Evolutionary conservation across 92 coral and sea anemone genomes (phyloP).

Genomic region (Epizoanthus scotinus): DNA sequence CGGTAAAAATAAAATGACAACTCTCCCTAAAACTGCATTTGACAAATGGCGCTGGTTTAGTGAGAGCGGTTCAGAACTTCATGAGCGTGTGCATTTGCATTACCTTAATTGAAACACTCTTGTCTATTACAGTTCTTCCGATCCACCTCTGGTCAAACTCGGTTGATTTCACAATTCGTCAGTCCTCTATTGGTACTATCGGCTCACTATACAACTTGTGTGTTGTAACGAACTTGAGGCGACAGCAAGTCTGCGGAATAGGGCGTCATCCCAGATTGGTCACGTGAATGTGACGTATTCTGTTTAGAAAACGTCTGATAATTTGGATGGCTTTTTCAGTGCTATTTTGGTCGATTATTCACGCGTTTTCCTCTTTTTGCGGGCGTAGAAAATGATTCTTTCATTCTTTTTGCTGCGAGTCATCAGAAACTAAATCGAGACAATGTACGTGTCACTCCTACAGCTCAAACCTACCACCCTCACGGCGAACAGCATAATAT

Average conservation of each 20-base stretch:
- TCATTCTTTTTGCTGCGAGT: too few relatives aligned
- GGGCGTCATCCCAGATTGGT: constrained; percentile 26
- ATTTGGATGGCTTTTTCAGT: neutral
- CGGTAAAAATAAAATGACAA: neutral
- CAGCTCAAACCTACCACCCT: too few relatives aligned
- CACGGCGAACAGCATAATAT: too few relatives aligned
- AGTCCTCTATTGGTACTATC: neutral
- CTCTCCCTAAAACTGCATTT: neutral
- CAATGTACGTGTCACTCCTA: too few relatives aligned
- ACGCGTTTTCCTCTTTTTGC: too few relatives aligned
- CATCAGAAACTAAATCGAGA: too few relatives aligned
- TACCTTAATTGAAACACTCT: constrained; percentile 2
- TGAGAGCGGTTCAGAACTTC: neutral
- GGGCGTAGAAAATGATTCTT: too few relatives aligned
- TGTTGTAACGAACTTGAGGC: constrained; percentile 18
- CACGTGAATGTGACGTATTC: constrained; percentile 32
- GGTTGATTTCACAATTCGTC: constrained; percentile 12
- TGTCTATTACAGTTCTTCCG: neutral
- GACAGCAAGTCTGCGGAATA: constrained; percentile 22
- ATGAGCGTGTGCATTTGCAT: neutral
- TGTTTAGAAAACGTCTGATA: neutral
- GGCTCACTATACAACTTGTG: neutral
- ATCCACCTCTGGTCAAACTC: neutral
- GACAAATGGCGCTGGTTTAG: neutral
- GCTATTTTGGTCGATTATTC: neutral